Evolutionary conservation across 2,888 invertebrate species (phyloP).

Genomic region (Merodon equestris): DNA sequence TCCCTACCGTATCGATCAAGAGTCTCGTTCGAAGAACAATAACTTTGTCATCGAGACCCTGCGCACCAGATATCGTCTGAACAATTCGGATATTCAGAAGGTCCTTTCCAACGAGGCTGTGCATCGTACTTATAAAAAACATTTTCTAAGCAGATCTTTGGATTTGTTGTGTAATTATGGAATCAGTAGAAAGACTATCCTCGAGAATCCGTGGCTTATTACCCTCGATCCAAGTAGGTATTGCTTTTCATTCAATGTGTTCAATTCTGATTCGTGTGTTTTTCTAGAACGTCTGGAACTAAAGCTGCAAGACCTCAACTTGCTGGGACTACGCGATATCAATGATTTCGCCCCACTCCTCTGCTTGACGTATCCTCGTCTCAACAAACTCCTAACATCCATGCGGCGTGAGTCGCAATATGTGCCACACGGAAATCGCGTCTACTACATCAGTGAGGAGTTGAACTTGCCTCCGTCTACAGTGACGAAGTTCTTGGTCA

Average conservation of each 20-base stretch:
- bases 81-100: conserved; percentile 69
- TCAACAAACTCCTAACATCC: conserved; percentile 71
- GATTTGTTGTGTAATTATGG: conserved; percentile 72
- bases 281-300: conserved; percentile 72
- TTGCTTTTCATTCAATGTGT: neutral
- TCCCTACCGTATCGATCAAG: conserved; percentile 72
- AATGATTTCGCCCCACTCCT: conserved; percentile 81
- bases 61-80: conserved; percentile 70
- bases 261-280: neutral
- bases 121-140: conserved; percentile 69
- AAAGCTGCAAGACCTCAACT: conserved; percentile 78
- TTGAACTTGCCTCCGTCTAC: conserved; percentile 79
- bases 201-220: conserved; percentile 77
- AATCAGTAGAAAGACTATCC: conserved; percentile 73
- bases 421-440: conserved; percentile 80
- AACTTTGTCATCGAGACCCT: conserved; percentile 68
- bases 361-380: conserved; percentile 77
- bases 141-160: conserved; percentile 65
- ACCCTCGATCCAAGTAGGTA: conserved; percentile 72
- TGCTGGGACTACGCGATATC: conserved; percentile 78
- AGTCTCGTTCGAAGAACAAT: conserved; percentile 60
- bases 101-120: conserved; percentile 73
- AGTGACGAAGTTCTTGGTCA: conserved; percentile 79
- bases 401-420: conserved; percentile 77
- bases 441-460: conserved; percentile 81